A percentile compares a stretch with the other conserved stretches of the same genome.
Conservation (phyloP, 1,140 invertebrate species). For the Ridgeia piscesae region DNA sequence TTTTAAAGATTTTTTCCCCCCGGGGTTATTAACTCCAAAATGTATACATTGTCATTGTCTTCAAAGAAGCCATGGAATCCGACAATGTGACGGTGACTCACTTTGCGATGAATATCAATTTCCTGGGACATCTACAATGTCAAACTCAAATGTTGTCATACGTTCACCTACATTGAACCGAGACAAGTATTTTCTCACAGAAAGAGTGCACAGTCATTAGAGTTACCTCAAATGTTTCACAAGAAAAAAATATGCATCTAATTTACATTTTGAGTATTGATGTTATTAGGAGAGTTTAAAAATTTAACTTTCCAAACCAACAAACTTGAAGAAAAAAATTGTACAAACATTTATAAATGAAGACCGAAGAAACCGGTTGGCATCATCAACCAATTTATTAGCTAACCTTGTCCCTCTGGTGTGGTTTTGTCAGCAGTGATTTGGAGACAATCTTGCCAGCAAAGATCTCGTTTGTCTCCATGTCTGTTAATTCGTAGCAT, state of each 20-base stretch:
- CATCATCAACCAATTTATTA: conserved; percentile 8
- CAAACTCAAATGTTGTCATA: conserved; percentile 16
- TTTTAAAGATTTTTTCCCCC: too few relatives aligned
- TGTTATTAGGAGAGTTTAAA: too few relatives aligned
- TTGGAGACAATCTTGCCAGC: conserved; percentile 97
- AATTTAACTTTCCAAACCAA: too few relatives aligned
- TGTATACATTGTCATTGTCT: conserved; percentile 91
- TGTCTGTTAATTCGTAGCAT: conserved; percentile 93
- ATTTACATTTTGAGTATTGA: too few relatives aligned
- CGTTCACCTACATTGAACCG: not conserved
- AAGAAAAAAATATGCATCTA: too few relatives aligned
- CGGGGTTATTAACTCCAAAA: too few relatives aligned
- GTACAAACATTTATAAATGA: too few relatives aligned
- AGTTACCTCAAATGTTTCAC: too few relatives aligned
- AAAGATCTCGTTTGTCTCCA: conserved; percentile 72
- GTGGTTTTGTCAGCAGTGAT: conserved; percentile 82
- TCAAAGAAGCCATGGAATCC: conserved; percentile 93
- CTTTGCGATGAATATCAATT: conserved; percentile 86
- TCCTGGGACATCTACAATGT: conserved; percentile 72
- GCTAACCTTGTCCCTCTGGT: conserved; percentile 86
- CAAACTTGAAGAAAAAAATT: too few relatives aligned
- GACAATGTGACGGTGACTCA: conserved; percentile 89
- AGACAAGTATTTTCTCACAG: not conserved
- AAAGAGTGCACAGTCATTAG: not conserved
- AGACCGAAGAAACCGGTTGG: not conserved